These are phyloP conservation scores for Damaliscus lunatus DNA, from an alignment of 2,113 vertebrate species.

Conservation along the genomic window DNA sequence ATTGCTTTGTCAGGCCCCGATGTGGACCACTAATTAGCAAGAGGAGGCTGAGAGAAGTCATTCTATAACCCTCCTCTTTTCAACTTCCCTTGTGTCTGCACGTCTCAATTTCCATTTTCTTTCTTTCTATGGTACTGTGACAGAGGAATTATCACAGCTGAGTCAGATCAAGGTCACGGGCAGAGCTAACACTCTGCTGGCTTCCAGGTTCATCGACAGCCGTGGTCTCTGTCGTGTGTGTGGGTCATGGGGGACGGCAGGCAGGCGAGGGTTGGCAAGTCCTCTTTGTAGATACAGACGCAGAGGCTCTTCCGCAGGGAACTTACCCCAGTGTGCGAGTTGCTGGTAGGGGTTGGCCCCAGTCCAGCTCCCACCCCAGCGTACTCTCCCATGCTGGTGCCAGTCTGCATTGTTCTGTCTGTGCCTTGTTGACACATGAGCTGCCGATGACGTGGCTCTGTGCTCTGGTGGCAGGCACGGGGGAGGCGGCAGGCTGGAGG, in stretches of 20 bases:
- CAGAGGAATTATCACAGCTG: constrained; percentile 32
- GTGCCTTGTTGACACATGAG: background rate
- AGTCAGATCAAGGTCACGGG: constrained; percentile 46
- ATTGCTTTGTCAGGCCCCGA: background rate
- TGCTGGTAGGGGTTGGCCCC: background rate
- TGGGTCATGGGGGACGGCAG: background rate
- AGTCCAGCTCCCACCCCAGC: background rate
- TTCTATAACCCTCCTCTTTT: constrained; percentile 12
- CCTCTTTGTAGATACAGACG: background rate
- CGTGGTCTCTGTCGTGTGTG: background rate
- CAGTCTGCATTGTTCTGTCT: background rate
- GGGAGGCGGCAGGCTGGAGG: too few species aligned
- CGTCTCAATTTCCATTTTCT: constrained; percentile 35
- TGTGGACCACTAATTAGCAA: background rate
- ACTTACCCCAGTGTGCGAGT: background rate
- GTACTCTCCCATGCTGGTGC: background rate
- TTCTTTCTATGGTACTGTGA: background rate
- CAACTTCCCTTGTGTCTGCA: constrained; percentile 38
- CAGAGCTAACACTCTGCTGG: constrained; percentile 27
- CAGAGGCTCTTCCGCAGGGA: background rate
- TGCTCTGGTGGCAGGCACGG: background rate
- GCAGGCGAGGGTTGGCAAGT: background rate
- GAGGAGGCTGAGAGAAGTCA: background rate
- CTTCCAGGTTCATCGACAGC: background rate
- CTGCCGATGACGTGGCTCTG: background rate